Evolutionary conservation across 2,888 invertebrate genomes (phyloP), one percentile per base, ranked within the genome.

Genomic region (Spisula solida): DNA sequence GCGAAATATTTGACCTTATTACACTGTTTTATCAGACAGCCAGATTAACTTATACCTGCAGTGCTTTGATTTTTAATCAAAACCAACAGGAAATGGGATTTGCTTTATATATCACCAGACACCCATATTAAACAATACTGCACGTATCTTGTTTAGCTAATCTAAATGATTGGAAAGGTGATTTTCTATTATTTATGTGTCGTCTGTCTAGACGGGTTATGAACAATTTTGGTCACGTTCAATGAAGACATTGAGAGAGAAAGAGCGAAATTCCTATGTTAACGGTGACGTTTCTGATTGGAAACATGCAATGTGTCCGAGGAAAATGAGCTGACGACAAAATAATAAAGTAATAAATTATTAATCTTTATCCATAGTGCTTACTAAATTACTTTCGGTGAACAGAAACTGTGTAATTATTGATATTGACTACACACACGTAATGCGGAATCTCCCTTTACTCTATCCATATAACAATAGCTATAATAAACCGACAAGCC

Each of bases 141-240:
- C 6, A 56, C 18, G 56, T 56, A 56, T 4, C 6, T 56, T 20
- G 56, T 18, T 56, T 18, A 5, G 18, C 55, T 55, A 8, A 55
- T 55, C 20, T 55, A 55, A 20, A 55, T 20, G 41, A 4, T 2
- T 20, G 55, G 51, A 20, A 20, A 55, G 18, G n/a, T 20, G 0
- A 56, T 56, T 56, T 56, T 56, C 56, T 56, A n/a, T 56, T 56
- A 56, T 56, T 56, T 56, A 56, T 56, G 56, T n/a, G 56, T 56
- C 20, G 18, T 56, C 6, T 14, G 0, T 56, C 20, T n/a, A 56
- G 56, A 56, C 56, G n/a, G 6, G 55, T 20, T 55, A 55, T 18
- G 55, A 55, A 55, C 20, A 20, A 18, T 55, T 55, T 14, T 6
- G 18, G n/a, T 6, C 56, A n/a, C 56, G 0, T 5, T 56, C 14